Evolutionary conservation across 37 sponge, comb jelly and placozoan species (phyloP).

Genomic region (Halisarca cf. caerulea): DNA sequence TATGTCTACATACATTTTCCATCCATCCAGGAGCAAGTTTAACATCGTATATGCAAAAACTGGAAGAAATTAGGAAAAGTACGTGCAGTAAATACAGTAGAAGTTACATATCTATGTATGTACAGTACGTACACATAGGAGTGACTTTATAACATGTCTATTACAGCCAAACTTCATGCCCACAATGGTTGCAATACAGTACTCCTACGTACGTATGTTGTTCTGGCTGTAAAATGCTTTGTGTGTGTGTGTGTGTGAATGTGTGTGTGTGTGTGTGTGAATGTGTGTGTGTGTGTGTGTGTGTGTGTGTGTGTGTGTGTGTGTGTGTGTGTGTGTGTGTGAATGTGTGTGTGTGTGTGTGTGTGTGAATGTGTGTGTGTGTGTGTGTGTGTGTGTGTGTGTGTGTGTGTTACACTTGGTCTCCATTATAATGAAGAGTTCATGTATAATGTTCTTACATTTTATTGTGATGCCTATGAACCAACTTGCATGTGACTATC

Average conservation of each 20-base stretch:
- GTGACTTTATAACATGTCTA: neutral
- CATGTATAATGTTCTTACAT: too few species aligned
- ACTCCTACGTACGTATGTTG: neutral
- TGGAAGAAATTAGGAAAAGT: slow-evolving; percentile 87
- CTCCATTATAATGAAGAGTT: too few species aligned
- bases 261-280: neutral
- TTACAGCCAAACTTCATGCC: too few species aligned
- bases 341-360: neutral
- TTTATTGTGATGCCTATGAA: neutral
- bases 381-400: neutral
- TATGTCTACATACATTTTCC: too few species aligned
- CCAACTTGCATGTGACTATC: neutral
- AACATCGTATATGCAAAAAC: slow-evolving; percentile 60
- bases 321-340: neutral
- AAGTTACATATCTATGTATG: too few species aligned
- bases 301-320: neutral
- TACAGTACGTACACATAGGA: too few species aligned
- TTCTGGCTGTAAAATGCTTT: too few species aligned
- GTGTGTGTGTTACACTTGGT: neutral
- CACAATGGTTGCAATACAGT: too few species aligned
- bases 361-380: neutral
- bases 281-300: neutral
- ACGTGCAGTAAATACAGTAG: too few species aligned
- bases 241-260: neutral
- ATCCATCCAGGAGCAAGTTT: slow-evolving; percentile 69